These are phyloP conservation scores for Neodon shergylaensis DNA, from an alignment of 2,113 vertebrate species.

Conservation along the genomic window DNA sequence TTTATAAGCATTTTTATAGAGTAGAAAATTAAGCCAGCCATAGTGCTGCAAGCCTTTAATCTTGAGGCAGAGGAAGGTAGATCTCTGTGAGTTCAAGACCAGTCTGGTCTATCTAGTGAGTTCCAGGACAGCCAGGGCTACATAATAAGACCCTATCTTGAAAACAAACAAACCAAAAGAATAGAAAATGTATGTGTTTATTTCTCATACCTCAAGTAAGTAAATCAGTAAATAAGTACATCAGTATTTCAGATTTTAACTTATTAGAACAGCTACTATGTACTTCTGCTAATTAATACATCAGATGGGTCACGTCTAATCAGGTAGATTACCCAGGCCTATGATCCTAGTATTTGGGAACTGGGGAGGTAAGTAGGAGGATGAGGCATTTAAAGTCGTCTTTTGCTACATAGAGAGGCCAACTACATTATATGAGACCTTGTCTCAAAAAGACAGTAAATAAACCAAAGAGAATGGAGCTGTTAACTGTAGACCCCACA, in stretches of 20 bases:
- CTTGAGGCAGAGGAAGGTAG: background rate
- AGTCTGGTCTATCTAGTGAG: background rate
- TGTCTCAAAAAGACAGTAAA: background rate
- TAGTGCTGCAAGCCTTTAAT: background rate
- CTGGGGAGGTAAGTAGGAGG: background rate
- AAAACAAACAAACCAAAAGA: background rate
- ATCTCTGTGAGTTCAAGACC: background rate
- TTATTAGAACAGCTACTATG: background rate
- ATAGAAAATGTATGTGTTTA: background rate
- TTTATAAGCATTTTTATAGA: conserved; percentile 12
- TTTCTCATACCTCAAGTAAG: background rate
- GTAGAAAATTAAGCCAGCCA: background rate
- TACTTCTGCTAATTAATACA: background rate
- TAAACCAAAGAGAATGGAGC: background rate
- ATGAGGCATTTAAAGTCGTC: background rate
- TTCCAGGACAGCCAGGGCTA: background rate
- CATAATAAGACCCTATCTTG: background rate
- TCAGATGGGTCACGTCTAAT: background rate
- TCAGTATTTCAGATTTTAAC: conserved; percentile 20
- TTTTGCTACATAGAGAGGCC: background rate
- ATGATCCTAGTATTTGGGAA: background rate
- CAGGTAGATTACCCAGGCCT: background rate
- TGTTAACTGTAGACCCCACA: background rate
- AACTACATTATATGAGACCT: background rate
- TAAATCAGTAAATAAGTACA: background rate